Percentiles rank a stretch among this genome's conserved stretches.
phyloP scores from a whole-genome alignment of 2,888 invertebrate genomes.

The Xanthorhoe designata region DNA sequence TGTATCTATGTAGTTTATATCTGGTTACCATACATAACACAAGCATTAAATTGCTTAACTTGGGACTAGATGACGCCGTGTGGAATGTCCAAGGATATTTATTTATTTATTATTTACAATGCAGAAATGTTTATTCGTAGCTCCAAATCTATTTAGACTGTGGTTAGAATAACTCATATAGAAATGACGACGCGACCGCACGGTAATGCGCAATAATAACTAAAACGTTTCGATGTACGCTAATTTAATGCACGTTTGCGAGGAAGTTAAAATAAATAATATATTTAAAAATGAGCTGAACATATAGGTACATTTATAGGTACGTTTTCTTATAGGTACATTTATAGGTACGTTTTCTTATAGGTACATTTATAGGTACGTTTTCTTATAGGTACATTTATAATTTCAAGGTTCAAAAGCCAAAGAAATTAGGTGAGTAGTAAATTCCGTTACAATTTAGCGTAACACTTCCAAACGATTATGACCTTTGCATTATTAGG shows the following conservation, averaged over 20 bases:
- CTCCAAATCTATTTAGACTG: slow-evolving; percentile 16
- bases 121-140: slow-evolving; percentile 16
- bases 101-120: too few relatives aligned
- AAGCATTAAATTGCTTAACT: too few relatives aligned
- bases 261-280: slow-evolving; percentile 21
- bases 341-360: too few relatives aligned
- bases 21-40: too few relatives aligned
- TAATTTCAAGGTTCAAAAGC: neutral
- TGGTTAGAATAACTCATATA: slow-evolving; percentile 46
- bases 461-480: slow-evolving; percentile 36
- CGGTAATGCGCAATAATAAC: slow-evolving; percentile 56
- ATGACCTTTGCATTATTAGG: slow-evolving; percentile 40
- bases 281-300: too few relatives aligned
- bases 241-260: slow-evolving; percentile 29
- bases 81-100: too few relatives aligned
- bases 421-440: neutral
- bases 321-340: too few relatives aligned
- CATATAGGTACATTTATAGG: too few relatives aligned
- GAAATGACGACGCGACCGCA: slow-evolving; percentile 54
- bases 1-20: too few relatives aligned
- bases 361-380: too few relatives aligned
- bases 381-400: neutral
- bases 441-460: slow-evolving; percentile 40
- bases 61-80: too few relatives aligned
- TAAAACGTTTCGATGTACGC: slow-evolving; percentile 39